Evolutionary conservation across 1,140 invertebrate species (phyloP).

Genomic region (Saccostrea cuccullata): DNA sequence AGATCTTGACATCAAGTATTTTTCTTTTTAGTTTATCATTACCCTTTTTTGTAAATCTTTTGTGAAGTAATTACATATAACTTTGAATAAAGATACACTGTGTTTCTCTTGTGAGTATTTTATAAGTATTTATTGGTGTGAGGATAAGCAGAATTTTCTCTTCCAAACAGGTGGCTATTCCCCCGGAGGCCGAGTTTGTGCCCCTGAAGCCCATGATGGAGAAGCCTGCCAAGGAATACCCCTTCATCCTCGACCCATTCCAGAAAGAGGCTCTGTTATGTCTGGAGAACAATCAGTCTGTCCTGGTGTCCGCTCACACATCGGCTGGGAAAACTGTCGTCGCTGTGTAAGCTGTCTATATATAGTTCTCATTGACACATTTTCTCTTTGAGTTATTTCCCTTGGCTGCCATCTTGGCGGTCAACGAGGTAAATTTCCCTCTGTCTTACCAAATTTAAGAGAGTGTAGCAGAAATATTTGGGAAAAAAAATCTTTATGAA

Average conservation of each 20-base stretch:
- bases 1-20: not conserved
- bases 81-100: no score
- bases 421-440: no score
- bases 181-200: constrained; percentile 90
- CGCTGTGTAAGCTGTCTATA: constrained; percentile 88
- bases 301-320: constrained; percentile 98
- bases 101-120: no score
- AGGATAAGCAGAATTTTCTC: not conserved
- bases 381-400: no score
- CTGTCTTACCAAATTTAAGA: no score
- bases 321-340: constrained; percentile 99
- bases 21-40: no score
- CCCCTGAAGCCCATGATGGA: constrained; percentile 79
- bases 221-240: constrained; percentile 92
- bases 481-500: no score
- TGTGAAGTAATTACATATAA: no score
- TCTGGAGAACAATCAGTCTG: constrained; percentile 97
- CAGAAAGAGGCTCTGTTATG: constrained; percentile 98
- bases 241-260: constrained; percentile 98
- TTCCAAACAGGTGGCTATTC: constrained; percentile 85
- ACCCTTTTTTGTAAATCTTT: not conserved
- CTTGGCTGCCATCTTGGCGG: no score
- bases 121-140: no score
- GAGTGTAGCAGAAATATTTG: no score
- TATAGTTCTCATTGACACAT: no score